Evolutionary conservation across 2,797 vertebrate species (phyloP).

Genomic region (Lutjanus campechanus): DNA sequence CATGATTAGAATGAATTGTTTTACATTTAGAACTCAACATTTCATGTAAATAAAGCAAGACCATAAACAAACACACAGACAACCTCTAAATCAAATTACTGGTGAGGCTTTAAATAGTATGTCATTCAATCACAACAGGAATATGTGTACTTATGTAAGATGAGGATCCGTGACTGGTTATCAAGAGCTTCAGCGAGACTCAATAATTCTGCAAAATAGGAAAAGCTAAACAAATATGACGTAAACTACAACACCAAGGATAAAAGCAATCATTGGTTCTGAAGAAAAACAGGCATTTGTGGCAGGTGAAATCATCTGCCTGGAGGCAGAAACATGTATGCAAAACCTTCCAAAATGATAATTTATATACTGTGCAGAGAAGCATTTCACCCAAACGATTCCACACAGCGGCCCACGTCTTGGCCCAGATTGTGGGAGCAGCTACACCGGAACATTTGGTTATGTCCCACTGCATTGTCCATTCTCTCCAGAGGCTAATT

Average conservation of each 20-base stretch:
- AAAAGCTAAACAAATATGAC: neutral
- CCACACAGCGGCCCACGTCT: neutral
- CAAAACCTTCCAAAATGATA: neutral
- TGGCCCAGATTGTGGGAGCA: neutral
- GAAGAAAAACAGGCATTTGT: neutral
- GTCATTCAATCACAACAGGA: neutral
- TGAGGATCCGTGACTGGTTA: neutral
- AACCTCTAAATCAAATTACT: neutral
- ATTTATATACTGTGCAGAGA: neutral
- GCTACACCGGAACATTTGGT: constrained; percentile 20
- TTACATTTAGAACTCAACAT: too few species aligned
- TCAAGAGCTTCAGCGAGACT: neutral
- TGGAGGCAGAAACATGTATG: neutral
- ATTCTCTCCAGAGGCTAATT: constrained; percentile 47
- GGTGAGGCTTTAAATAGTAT: neutral
- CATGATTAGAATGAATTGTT: neutral
- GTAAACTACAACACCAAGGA: neutral
- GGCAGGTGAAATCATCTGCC: neutral
- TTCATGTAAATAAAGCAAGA: neutral
- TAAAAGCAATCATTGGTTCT: neutral
- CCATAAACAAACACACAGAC: neutral
- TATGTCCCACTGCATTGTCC: constrained; percentile 32
- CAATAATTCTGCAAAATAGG: neutral
- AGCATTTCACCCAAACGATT: neutral
- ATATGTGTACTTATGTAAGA: neutral